Evolutionary conservation across 1,140 invertebrate genomes (phyloP).

Genomic region (Agraylea sexmaculata): DNA sequence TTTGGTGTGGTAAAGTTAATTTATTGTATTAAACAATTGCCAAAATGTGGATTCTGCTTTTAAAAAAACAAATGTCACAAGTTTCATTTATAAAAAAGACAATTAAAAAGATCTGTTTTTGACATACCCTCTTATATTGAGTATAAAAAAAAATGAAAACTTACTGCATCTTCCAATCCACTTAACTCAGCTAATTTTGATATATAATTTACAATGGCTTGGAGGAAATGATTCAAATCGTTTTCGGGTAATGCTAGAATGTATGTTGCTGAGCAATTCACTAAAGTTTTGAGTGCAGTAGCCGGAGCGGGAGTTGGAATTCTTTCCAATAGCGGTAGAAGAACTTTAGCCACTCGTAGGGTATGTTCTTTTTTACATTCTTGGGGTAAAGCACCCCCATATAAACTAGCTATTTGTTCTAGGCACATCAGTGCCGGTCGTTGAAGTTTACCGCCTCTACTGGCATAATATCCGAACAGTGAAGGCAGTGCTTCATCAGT

Average conservation of each 20-base stretch:
- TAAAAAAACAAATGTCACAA: too few relatives aligned
- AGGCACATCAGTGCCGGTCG: constrained; percentile 69
- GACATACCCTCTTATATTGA: too few relatives aligned
- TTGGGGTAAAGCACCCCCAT: constrained; percentile 51
- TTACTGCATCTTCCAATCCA: constrained; percentile 16
- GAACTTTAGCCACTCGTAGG: constrained; percentile 54
- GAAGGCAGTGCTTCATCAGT: constrained; percentile 59
- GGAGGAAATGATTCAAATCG: constrained; percentile 25
- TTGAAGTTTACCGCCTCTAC: constrained; percentile 63
- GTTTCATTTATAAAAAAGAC: too few relatives aligned
- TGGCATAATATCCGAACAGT: constrained; percentile 74
- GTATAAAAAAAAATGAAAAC: constrained; percentile 3
- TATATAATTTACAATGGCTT: constrained; percentile 12
- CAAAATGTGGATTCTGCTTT: too few relatives aligned
- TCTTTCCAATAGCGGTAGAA: constrained; percentile 53
- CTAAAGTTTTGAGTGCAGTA: constrained; percentile 50
- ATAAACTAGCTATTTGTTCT: constrained; percentile 56
- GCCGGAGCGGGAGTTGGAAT: constrained; percentile 54
- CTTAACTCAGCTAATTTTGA: constrained; percentile 12
- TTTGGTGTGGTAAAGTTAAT: too few relatives aligned
- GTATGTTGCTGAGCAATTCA: constrained; percentile 50
- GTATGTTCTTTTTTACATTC: constrained; percentile 54
- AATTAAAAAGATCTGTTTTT: too few relatives aligned
- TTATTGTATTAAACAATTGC: too few relatives aligned
- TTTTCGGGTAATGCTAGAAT: constrained; percentile 36